These are phyloP conservation scores for Nestor notabilis DNA, from an alignment of 2,113 vertebrate species.

Conservation along the genomic window DNA sequence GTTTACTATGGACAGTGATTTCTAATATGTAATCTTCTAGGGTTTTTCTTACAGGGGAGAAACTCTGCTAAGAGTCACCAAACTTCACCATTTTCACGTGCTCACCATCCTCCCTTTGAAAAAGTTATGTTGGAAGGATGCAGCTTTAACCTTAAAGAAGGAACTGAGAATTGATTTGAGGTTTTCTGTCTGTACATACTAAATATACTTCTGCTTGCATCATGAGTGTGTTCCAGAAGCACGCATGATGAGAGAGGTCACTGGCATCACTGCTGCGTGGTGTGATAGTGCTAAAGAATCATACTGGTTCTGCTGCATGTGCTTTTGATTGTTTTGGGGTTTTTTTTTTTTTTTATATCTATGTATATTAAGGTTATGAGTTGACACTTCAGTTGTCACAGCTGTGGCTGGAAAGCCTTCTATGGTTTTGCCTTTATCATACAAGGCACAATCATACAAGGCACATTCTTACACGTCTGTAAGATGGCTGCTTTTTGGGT, in stretches of 20 bases:
- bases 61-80: neutral
- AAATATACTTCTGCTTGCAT: constrained; percentile 41
- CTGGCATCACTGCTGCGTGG: neutral
- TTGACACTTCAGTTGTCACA: neutral
- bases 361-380: neutral
- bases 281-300: neutral
- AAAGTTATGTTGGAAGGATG: neutral
- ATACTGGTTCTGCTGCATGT: neutral
- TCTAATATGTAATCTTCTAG: neutral
- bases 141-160: neutral
- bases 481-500: neutral
- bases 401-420: neutral
- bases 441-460: neutral
- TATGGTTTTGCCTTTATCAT: neutral
- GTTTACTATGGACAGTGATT: neutral
- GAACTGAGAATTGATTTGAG: constrained; percentile 46
- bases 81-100: neutral
- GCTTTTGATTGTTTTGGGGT: neutral
- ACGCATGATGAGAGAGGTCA: neutral
- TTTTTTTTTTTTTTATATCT: neutral
- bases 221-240: neutral
- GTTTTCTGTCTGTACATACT: constrained; percentile 42
- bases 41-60: neutral
- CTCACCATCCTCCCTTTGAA: fast-evolving
- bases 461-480: neutral